A percentile compares a stretch with the other conserved stretches of the same genome.
Evolutionary conservation across 2,888 invertebrate genomes (phyloP).

Genomic region (Andrena minutula): DNA sequence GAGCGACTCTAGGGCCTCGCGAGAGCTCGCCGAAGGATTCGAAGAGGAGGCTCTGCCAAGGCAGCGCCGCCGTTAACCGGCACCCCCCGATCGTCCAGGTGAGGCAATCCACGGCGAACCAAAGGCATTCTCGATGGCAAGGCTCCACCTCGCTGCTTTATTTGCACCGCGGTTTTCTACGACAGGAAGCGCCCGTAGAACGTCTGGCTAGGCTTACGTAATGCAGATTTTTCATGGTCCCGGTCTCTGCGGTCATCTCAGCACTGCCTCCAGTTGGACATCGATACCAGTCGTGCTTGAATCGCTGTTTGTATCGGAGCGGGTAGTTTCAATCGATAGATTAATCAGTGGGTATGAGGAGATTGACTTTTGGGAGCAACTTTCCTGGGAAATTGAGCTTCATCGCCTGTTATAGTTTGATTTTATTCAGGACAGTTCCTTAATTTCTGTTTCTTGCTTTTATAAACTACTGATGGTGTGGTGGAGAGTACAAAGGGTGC

Average conservation of each 20-base stretch:
- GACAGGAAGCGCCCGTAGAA: not conserved
- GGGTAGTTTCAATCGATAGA: too few species aligned
- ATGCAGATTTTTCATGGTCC: conserved; percentile 10
- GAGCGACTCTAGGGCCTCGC: not conserved
- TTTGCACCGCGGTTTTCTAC: conserved; percentile 23
- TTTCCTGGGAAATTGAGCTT: too few species aligned
- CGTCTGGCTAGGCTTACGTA: conserved; percentile 2
- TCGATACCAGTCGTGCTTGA: not conserved
- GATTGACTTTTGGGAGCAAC: too few species aligned
- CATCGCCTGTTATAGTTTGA: too few species aligned
- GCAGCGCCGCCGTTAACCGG: conserved; percentile 3
- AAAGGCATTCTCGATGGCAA: not conserved
- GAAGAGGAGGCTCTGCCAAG: conserved; percentile 4
- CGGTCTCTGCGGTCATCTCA: conserved; percentile 5
- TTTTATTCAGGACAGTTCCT: too few species aligned
- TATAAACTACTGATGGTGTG: too few species aligned
- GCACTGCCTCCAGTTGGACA: not conserved
- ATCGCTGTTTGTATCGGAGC: not conserved
- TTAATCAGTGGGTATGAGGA: too few species aligned
- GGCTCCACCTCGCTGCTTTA: not conserved
- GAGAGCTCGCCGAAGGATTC: too few species aligned
- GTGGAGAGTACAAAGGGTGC: too few species aligned
- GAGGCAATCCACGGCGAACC: not conserved
- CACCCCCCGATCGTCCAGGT: conserved; percentile 20
- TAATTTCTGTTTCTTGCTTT: too few species aligned